Conservation (phyloP, 1,140 invertebrate genomes). For the Helicoverpa zea region DNA sequence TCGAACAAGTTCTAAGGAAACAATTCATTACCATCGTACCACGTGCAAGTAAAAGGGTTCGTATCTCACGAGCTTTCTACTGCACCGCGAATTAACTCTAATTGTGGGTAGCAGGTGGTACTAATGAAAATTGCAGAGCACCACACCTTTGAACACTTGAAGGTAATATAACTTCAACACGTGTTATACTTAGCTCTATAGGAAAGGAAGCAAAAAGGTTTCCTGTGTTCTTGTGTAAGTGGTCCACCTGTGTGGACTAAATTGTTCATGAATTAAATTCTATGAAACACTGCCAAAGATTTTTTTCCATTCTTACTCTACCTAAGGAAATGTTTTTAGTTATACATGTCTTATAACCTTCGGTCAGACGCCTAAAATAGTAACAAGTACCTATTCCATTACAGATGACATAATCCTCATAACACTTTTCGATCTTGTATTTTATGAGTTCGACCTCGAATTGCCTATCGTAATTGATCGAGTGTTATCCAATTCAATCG, state of each 20-base stretch:
- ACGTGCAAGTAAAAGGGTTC: slow-evolving; percentile 43
- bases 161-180: background rate
- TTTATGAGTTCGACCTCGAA: background rate
- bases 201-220: slow-evolving; percentile 6
- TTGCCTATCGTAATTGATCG: background rate
- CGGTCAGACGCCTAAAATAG: background rate
- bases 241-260: background rate
- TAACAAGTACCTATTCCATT: background rate
- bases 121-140: slow-evolving; percentile 46
- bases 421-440: too few relatives aligned
- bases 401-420: too few relatives aligned
- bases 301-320: too few relatives aligned
- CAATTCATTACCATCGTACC: slow-evolving; percentile 22
- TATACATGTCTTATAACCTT: too few relatives aligned
- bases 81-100: slow-evolving; percentile 42
- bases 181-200: slow-evolving; percentile 5
- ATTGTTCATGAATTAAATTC: too few relatives aligned
- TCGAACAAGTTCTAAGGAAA: slow-evolving; percentile 31
- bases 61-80: slow-evolving; percentile 48
- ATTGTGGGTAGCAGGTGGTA: slow-evolving; percentile 42
- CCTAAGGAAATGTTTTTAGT: too few relatives aligned
- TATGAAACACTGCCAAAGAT: too few relatives aligned
- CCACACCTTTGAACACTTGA: slow-evolving; percentile 17
- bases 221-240: slow-evolving; percentile 3
- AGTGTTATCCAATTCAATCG: background rate